Evolutionary conservation across 2,113 vertebrate genomes (phyloP), one percentile per base, ranked within the genome.

Genomic region (Agapornis roseicollis): DNA sequence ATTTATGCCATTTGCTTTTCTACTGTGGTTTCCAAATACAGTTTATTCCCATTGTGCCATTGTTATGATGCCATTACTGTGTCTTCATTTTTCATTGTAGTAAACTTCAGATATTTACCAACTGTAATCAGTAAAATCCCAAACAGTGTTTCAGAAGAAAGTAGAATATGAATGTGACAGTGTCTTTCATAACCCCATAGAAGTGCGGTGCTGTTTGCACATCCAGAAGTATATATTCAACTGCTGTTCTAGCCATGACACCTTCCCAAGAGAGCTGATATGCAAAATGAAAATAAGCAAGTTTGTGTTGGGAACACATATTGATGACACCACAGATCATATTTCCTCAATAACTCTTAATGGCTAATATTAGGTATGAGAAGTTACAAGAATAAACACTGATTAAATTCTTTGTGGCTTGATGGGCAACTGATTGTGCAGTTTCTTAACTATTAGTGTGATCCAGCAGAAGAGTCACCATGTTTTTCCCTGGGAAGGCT

Each of bases 281-380:
- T 0, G 2, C 44, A 39, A 60, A 81, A 61, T 10, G 18, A 66
- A 76, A 55, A 65, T 72, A 33, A 6, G 6, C 9, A 53, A 33
- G 27, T 44, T 4, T 77, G 6, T 87, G 10, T 35, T 81, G 25
- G 52, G 27, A 91, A 22, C 39, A 17, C 5, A 2, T n/a, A 23
- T 6, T 1, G 0, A 9, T 58, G 60, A 41, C 6, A 52, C 5
- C 11, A 44, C 11, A 4, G 11, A 64, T 19, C 7, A 3, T 47
- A 37, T 17, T 61, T 93, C 63, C 53, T 73, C 31, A 44, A 1
- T 65, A 56, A 39, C 7, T 41, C 10, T 37, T 80, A 53, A 31
- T 3, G 63, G 9, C 37, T 70, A 31, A 5, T 53, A 33, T 13
- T 77, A 31, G 37, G 3, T 73, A 27, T 27, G 33, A 25, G 42